Conservation (phyloP, 2,797 vertebrate genomes). For the Yasuhikotakia modesta region DNA sequence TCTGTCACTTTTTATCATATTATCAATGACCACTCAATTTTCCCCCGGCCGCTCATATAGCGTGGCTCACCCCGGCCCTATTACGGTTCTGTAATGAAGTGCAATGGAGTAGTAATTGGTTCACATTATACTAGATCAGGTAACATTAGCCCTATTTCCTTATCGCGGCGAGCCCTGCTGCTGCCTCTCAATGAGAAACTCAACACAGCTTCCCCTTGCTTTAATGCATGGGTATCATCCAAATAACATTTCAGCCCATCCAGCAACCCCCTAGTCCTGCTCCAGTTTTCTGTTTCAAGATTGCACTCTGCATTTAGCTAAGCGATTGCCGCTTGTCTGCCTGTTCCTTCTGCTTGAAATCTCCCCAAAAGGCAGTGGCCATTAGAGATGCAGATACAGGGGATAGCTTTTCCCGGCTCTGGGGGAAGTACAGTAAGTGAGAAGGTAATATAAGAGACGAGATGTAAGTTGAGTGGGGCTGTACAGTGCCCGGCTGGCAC, state of each 20-base stretch:
- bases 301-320: conserved; percentile 67
- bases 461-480: conserved; percentile 60
- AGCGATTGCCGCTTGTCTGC: conserved; percentile 69
- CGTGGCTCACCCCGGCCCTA: conserved; percentile 78
- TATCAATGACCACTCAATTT: conserved; percentile 85
- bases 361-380: conserved; percentile 62
- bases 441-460: conserved; percentile 71
- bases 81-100: conserved; percentile 85
- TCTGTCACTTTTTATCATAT: conserved; percentile 85
- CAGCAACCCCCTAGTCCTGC: conserved; percentile 66
- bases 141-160: conserved; percentile 86
- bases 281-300: conserved; percentile 84
- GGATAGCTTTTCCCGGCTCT: conserved; percentile 65
- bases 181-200: conserved; percentile 83
- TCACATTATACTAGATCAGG: conserved; percentile 85
- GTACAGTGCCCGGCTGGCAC: conserved; percentile 60
- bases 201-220: conserved; percentile 78
- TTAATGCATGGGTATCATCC: conserved; percentile 81
- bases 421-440: conserved; percentile 76
- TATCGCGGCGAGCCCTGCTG: conserved; percentile 82
- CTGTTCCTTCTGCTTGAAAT: conserved; percentile 66
- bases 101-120: conserved; percentile 86
- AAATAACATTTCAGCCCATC: conserved; percentile 81
- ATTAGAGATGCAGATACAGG: conserved; percentile 70
- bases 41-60: conserved; percentile 75